A percentile compares a stretch with the other conserved stretches of the same genome.
These are phyloP conservation scores for Drosophila planitibia DNA, from an alignment of 2,888 invertebrate genomes.

Conservation along the genomic window DNA sequence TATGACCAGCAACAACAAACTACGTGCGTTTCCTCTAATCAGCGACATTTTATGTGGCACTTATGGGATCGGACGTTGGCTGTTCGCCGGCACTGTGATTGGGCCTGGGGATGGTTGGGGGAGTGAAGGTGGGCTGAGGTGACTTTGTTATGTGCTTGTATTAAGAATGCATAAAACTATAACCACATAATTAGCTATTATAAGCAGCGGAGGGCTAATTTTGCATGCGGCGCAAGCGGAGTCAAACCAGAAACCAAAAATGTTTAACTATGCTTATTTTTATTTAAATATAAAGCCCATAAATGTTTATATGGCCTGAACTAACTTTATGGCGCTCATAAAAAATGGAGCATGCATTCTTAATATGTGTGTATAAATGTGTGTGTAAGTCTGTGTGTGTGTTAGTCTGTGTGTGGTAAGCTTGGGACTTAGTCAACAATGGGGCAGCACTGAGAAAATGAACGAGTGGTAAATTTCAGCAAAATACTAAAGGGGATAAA, in stretches of 20 bases:
- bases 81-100: neutral
- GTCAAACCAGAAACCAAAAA: conserved; percentile 27
- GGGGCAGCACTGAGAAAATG: neutral
- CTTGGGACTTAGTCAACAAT: neutral
- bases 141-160: conserved; percentile 58
- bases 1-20: conserved; percentile 46
- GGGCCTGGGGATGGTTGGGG: neutral
- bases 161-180: conserved; percentile 80
- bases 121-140: conserved; percentile 10
- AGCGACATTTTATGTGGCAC: conserved; percentile 72
- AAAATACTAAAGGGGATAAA: neutral
- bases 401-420: conserved; percentile 1
- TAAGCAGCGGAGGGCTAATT: conserved; percentile 69
- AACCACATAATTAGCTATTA: conserved; percentile 80
- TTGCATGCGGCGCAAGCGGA: conserved; percentile 65
- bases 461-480: too few relatives aligned
- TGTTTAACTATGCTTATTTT: conserved; percentile 75
- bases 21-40: conserved; percentile 69
- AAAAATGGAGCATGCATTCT: conserved; percentile 71
- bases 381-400: neutral
- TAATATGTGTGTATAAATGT: conserved; percentile 13
- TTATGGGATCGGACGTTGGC: conserved; percentile 9
- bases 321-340: conserved; percentile 71
- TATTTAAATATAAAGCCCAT: conserved; percentile 77
- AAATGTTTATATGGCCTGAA: conserved; percentile 74